Conservation (phyloP, 2,113 vertebrate species). For the Sprattus sprattus region DNA sequence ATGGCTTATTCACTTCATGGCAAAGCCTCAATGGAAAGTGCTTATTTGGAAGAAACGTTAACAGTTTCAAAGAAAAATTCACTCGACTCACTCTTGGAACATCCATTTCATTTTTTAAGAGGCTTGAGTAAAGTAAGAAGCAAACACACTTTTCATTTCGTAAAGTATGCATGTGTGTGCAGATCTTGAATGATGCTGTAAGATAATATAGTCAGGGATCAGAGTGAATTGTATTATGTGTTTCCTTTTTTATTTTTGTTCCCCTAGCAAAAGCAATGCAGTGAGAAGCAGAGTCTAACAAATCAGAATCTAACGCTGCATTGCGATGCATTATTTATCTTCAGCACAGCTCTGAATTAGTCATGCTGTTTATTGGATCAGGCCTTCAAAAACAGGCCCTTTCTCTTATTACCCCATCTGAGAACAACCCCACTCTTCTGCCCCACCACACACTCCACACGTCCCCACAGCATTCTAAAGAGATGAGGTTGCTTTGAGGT, state of each 20-base stretch:
- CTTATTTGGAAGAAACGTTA: conserved; percentile 1
- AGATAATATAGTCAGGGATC: not conserved
- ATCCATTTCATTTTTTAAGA: not conserved
- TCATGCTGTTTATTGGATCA: not conserved
- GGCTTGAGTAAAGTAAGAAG: not conserved
- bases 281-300: not conserved
- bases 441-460: not conserved
- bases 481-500: too few relatives aligned
- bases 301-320: conserved; percentile 2
- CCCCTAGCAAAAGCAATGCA: not conserved
- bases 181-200: not conserved
- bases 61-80: not conserved
- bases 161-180: not conserved
- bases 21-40: not conserved
- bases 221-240: not conserved
- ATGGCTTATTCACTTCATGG: conserved; percentile 20
- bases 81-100: not conserved
- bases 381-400: not conserved
- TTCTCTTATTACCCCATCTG: not conserved
- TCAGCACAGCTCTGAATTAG: conserved; percentile 1
- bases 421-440: not conserved
- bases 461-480: not conserved
- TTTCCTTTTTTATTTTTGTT: not conserved
- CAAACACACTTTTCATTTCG: not conserved
- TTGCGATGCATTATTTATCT: conserved; percentile 9